These are phyloP conservation scores for Brachymystax lenok DNA, from an alignment of 2,797 vertebrate genomes.

Conservation along the genomic window DNA sequence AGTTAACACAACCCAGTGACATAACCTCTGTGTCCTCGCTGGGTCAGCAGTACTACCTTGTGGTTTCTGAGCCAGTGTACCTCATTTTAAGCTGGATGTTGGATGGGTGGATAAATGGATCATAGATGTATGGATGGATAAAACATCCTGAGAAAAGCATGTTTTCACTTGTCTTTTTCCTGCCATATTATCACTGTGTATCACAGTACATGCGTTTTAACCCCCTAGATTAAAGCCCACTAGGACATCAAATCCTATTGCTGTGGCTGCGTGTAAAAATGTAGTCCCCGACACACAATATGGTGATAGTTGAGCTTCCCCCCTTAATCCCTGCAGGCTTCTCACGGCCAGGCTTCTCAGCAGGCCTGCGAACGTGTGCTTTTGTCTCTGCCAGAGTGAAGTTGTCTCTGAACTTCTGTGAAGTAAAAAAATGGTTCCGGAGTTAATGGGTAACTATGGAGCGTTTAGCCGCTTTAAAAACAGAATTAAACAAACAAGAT, in stretches of 20 bases:
- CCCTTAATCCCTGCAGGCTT: neutral
- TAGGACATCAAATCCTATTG: slow-evolving; percentile 10
- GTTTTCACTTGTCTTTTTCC: slow-evolving; percentile 10
- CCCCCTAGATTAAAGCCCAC: slow-evolving; percentile 40
- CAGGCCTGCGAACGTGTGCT: neutral
- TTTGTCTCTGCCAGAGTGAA: neutral
- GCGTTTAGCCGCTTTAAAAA: slow-evolving; percentile 49
- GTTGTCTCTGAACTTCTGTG: no score
- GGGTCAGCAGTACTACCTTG: neutral
- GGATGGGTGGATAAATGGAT: neutral
- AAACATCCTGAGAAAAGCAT: neutral
- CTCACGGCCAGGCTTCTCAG: neutral
- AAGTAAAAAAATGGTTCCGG: slow-evolving; percentile 60
- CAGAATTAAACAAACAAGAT: slow-evolving; percentile 42
- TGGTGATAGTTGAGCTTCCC: neutral
- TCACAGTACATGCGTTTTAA: slow-evolving; percentile 26
- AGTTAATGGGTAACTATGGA: slow-evolving; percentile 31
- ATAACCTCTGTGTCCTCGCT: neutral
- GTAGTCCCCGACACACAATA: neutral
- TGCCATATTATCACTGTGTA: slow-evolving; percentile 25
- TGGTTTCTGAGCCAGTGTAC: neutral
- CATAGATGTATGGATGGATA: neutral
- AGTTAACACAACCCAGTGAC: neutral
- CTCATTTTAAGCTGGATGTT: no score
- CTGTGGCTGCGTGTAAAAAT: neutral